phyloP scores from a whole-genome alignment of 2,888 invertebrate species.

The Timema podura region DNA sequence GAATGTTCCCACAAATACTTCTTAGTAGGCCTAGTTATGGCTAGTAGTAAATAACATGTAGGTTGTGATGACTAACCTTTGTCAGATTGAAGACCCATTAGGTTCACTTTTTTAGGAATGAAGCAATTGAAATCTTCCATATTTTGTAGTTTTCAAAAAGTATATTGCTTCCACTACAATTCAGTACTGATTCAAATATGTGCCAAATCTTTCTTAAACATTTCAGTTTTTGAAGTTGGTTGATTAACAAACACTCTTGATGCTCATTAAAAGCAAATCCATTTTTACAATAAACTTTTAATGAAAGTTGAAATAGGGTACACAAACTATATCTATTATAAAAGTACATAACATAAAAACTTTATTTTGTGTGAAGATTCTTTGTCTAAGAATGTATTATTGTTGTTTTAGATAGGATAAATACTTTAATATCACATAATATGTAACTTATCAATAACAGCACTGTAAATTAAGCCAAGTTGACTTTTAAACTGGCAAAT shows the following conservation, averaged over 20 bases:
- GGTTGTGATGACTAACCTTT: too few relatives aligned
- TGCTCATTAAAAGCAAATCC: conserved; percentile 23
- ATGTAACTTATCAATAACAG: conserved; percentile 23
- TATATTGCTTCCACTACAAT: conserved; percentile 20
- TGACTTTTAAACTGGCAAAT: conserved; percentile 25
- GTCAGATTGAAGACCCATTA: neutral
- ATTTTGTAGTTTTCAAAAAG: conserved; percentile 13
- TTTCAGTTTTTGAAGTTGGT: conserved; percentile 24
- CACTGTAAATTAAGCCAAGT: conserved; percentile 26
- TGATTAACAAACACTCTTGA: conserved; percentile 20
- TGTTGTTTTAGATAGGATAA: conserved; percentile 29
- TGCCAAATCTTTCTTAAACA: conserved; percentile 29
- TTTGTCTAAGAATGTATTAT: conserved; percentile 28
- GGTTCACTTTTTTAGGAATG: too few relatives aligned
- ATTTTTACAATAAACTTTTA: too few relatives aligned
- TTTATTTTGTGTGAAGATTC: conserved; percentile 29
- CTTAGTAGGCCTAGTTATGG: neutral
- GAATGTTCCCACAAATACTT: conserved; percentile 11
- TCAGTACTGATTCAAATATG: conserved; percentile 18
- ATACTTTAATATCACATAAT: conserved; percentile 13
- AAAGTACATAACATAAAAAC: conserved; percentile 20
- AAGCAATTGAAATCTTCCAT: conserved; percentile 25
- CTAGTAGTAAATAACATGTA: too few relatives aligned
- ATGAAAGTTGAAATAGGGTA: too few relatives aligned
- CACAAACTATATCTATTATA: neutral